Conservation (phyloP, 2,888 invertebrate species). For the Acleris cristana region DNA sequence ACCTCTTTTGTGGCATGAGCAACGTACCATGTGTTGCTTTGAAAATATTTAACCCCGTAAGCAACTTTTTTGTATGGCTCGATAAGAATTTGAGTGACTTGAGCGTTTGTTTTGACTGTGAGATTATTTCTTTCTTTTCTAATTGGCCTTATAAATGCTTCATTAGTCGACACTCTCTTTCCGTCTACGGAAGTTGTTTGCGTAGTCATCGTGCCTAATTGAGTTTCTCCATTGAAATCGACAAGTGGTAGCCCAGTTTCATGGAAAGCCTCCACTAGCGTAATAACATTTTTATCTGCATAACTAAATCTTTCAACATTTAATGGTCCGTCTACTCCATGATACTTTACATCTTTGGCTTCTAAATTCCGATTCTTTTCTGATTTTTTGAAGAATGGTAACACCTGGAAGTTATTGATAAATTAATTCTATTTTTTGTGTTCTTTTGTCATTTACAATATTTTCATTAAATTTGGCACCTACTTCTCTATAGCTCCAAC, state of each 20-base stretch:
- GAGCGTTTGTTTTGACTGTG: constrained; percentile 71
- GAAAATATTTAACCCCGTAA: constrained; percentile 60
- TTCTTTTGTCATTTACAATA: background rate
- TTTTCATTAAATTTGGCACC: constrained; percentile 27
- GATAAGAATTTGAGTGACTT: constrained; percentile 83
- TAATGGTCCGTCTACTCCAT: constrained; percentile 83
- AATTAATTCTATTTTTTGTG: background rate
- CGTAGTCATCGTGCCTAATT: constrained; percentile 85
- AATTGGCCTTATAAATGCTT: constrained; percentile 86
- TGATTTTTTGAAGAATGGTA: constrained; percentile 87
- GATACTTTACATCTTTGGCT: constrained; percentile 75
- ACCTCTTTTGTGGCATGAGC: constrained; percentile 82
- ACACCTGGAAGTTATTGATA: constrained; percentile 63
- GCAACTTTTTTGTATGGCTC: constrained; percentile 59
- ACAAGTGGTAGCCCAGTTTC: constrained; percentile 83
- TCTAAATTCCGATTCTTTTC: constrained; percentile 83
- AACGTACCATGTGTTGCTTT: constrained; percentile 49
- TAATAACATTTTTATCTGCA: constrained; percentile 80
- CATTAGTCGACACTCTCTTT: constrained; percentile 84
- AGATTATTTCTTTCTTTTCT: constrained; percentile 78
- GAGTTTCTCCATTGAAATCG: constrained; percentile 82
- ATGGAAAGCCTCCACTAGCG: constrained; percentile 82
- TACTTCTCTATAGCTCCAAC: constrained; percentile 85
- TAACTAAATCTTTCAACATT: constrained; percentile 85
- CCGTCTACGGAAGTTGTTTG: constrained; percentile 85